Conservation (phyloP, 2,888 invertebrate genomes). For the Eupithecia vulgata region DNA sequence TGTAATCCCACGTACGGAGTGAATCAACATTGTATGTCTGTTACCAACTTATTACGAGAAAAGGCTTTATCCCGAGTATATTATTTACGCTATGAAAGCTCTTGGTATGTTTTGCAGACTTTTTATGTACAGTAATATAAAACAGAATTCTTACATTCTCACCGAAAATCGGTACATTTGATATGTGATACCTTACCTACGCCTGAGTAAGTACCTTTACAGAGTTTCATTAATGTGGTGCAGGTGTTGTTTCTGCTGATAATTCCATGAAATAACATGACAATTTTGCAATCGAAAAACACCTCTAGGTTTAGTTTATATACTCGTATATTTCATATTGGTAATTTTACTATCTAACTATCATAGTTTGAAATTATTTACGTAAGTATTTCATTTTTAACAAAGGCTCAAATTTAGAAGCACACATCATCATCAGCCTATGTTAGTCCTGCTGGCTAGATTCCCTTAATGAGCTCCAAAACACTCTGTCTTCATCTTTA, state of each 20-base stretch:
- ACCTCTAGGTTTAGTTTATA: not conserved
- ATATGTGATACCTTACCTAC: constrained; percentile 33
- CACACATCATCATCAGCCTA: no score
- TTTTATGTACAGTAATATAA: not conserved
- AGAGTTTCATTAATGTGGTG: constrained; percentile 38
- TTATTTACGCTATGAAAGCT: constrained; percentile 21
- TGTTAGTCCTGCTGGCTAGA: no score
- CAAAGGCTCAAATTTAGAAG: no score
- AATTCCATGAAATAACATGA: constrained; percentile 39
- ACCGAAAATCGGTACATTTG: constrained; percentile 34
- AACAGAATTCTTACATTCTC: constrained; percentile 3
- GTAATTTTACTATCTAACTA: not conserved
- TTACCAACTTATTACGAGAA: constrained; percentile 18
- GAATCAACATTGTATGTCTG: constrained; percentile 26
- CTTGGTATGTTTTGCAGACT: not conserved
- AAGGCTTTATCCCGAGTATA: constrained; percentile 22
- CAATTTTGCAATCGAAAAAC: not conserved
- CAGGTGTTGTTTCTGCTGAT: constrained; percentile 50
- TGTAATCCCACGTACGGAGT: constrained; percentile 34
- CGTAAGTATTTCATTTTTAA: no score
- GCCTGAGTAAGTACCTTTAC: not conserved
- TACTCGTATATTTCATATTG: not conserved
- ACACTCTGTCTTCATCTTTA: no score
- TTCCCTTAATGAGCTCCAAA: no score
- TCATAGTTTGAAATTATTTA: no score